Conservation (phyloP, 2,797 vertebrate species). For the Anabacerthia variegaticeps region DNA sequence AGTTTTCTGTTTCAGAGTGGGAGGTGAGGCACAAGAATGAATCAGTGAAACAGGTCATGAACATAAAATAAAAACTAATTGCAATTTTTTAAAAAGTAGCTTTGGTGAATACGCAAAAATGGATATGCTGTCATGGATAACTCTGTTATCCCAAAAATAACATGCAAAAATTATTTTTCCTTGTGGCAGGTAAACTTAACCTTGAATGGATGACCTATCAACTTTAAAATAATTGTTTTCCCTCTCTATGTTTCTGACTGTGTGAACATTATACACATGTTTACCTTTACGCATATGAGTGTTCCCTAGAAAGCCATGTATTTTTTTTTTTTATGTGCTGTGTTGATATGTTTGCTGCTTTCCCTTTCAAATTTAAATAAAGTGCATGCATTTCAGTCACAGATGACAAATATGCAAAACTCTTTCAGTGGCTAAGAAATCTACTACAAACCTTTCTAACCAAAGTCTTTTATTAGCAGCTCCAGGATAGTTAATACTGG, state of each 20-base stretch:
- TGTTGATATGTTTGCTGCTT: neutral
- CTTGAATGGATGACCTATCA: neutral
- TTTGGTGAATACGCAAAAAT: neutral
- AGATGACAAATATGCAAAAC: neutral
- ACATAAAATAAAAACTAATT: neutral
- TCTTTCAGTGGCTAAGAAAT: neutral
- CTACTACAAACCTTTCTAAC: neutral
- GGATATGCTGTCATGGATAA: neutral
- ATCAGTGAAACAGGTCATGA: neutral
- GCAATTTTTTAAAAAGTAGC: neutral
- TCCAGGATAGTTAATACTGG: neutral
- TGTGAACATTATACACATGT: neutral
- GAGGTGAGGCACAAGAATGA: neutral
- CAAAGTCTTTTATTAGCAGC: neutral
- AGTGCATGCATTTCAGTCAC: neutral
- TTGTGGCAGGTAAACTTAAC: neutral
- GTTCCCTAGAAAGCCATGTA: neutral
- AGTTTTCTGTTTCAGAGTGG: neutral
- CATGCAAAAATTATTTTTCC: neutral
- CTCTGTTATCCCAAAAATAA: neutral
- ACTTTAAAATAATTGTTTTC: neutral
- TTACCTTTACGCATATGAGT: neutral
- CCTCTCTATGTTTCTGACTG: neutral
- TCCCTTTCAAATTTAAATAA: neutral
- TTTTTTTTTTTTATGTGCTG: neutral